These are phyloP conservation scores for Cariama cristata DNA, from an alignment of 2,113 vertebrate genomes.

Conservation along the genomic window DNA sequence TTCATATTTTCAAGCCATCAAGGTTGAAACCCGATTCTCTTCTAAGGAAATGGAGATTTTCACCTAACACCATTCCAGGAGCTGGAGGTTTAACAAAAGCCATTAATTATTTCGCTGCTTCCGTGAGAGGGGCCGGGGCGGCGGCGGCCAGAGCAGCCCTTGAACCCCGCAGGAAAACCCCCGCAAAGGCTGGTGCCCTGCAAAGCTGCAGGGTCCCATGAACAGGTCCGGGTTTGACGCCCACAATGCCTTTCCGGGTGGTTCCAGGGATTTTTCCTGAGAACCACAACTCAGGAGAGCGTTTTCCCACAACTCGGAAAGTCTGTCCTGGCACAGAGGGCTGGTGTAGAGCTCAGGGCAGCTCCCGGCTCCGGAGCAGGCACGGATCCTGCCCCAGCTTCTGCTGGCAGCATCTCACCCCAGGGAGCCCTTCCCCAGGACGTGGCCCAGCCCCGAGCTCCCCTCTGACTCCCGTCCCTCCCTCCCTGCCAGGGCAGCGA, in stretches of 20 bases:
- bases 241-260: accelerated
- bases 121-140: accelerated
- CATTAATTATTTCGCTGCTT: not conserved
- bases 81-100: not conserved
- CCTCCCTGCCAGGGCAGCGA: not conserved
- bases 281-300: not conserved
- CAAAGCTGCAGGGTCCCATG: accelerated
- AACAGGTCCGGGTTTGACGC: not conserved
- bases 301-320: accelerated
- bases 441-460: not conserved
- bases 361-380: accelerated
- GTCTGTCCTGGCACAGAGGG: not conserved
- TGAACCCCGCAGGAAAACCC: not conserved
- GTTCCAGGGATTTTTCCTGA: not conserved
- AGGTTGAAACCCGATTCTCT: not conserved
- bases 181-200: accelerated
- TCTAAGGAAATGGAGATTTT: not conserved
- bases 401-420: not conserved
- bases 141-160: not conserved
- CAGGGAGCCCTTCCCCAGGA: not conserved
- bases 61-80: not conserved
- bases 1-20: not conserved
- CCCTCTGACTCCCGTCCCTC: not conserved
- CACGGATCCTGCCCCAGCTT: not conserved
- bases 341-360: not conserved